These are phyloP conservation scores for Tenthredo amoena DNA, from an alignment of 2,888 invertebrate genomes.

Conservation along the genomic window DNA sequence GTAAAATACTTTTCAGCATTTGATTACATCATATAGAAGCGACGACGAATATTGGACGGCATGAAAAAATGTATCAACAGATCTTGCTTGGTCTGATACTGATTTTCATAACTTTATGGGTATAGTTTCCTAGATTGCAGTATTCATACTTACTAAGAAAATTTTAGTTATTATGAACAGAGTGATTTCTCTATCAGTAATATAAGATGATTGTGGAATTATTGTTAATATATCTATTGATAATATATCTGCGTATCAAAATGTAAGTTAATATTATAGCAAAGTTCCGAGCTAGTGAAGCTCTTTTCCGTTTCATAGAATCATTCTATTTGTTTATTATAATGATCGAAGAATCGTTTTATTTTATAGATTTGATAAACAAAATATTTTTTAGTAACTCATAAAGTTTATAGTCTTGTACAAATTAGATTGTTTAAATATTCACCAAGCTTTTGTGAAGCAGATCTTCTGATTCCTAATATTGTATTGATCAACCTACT, in stretches of 20 bases:
- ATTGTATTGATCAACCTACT: neutral
- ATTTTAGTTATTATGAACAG: neutral
- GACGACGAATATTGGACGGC: slow-evolving; percentile 19
- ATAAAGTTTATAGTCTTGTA: neutral
- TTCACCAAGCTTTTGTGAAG: neutral
- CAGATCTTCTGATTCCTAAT: neutral
- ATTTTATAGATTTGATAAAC: neutral
- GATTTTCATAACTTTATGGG: neutral
- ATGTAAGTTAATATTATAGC: neutral
- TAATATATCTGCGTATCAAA: neutral
- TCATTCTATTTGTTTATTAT: neutral
- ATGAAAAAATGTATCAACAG: neutral
- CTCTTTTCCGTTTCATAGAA: neutral
- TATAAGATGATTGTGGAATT: neutral
- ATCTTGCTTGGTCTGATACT: neutral
- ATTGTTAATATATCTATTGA: neutral
- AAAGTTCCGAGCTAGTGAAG: neutral
- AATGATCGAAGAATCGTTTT: neutral
- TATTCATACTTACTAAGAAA: neutral
- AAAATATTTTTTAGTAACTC: neutral
- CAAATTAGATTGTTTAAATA: slow-evolving; percentile 5
- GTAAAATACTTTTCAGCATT: slow-evolving; percentile 6
- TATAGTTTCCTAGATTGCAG: neutral
- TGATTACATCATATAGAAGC: neutral
- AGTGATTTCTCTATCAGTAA: neutral